These are phyloP conservation scores for Sebastes matsubarae DNA, from an alignment of 2,797 vertebrate species.

Conservation along the genomic window DNA sequence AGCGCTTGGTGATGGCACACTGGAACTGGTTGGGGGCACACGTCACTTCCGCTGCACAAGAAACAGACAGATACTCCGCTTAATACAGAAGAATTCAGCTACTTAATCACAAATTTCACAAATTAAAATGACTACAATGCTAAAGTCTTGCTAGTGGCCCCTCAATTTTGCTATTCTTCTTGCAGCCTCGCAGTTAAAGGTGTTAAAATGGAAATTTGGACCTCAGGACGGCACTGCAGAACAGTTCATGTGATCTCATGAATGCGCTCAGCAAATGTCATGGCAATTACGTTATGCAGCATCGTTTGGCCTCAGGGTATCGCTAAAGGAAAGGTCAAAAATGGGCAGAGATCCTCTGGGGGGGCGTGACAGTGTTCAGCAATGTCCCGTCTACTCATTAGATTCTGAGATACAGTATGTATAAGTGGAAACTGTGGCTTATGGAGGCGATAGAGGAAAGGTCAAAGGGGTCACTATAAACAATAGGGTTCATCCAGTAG, in stretches of 20 bases:
- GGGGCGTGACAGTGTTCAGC: conserved; percentile 3
- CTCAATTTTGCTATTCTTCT: neutral
- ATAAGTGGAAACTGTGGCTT: neutral
- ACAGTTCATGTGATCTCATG: conserved; percentile 22
- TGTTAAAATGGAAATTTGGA: conserved; percentile 51
- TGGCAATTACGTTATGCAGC: conserved; percentile 47
- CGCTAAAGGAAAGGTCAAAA: conserved; percentile 48
- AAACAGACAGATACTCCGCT: conserved; percentile 7
- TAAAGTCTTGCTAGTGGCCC: neutral
- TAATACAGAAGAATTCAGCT: neutral
- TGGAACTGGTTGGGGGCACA: conserved; percentile 99
- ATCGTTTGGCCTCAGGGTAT: conserved; percentile 22
- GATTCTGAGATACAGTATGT: conserved; percentile 4
- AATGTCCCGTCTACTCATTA: conserved; percentile 28
- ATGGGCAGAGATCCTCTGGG: conserved; percentile 26
- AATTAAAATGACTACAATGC: neutral
- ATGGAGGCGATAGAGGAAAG: neutral
- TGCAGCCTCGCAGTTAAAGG: conserved; percentile 3
- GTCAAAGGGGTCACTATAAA: neutral
- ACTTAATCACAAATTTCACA: neutral
- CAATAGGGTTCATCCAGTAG: neutral
- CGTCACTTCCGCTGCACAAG: conserved; percentile 90
- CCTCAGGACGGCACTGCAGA: conserved; percentile 1
- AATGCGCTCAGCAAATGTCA: conserved; percentile 54
- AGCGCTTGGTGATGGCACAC: conserved; percentile 97